Conservation (phyloP, 2,888 invertebrate species). For the Apoda limacodes region DNA sequence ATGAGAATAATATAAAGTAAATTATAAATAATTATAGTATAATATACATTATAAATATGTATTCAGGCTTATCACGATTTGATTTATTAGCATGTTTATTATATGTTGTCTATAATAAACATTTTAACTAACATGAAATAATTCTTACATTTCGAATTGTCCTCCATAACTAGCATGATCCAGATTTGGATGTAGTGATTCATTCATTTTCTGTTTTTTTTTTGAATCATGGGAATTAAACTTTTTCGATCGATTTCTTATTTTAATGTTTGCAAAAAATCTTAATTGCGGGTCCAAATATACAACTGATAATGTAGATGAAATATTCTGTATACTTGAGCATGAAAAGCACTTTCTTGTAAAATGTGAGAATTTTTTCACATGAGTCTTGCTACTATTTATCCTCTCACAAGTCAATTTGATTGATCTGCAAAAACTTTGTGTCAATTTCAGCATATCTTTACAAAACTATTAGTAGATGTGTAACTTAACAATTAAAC, state of each 20-base stretch:
- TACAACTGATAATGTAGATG: too few relatives aligned
- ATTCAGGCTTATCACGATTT: too few relatives aligned
- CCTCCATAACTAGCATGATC: conserved; percentile 42
- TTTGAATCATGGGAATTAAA: conserved; percentile 30
- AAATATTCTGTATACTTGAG: too few relatives aligned
- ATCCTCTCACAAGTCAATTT: conserved; percentile 41
- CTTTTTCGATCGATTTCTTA: conserved; percentile 30
- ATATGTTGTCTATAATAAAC: too few relatives aligned
- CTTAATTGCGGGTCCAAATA: too few relatives aligned
- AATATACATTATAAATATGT: too few relatives aligned
- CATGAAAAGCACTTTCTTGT: conserved; percentile 34
- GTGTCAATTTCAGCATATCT: conserved; percentile 63
- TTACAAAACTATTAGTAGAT: conserved; percentile 26
- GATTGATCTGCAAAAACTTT: conserved; percentile 60
- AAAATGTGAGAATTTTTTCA: conserved; percentile 35
- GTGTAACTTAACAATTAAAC: too few relatives aligned
- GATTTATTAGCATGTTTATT: too few relatives aligned
- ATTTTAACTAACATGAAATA: conserved; percentile 1
- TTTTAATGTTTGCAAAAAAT: conserved; percentile 31
- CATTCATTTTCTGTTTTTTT: conserved; percentile 41
- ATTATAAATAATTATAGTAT: too few relatives aligned
- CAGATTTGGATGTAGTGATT: conserved; percentile 33
- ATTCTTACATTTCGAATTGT: conserved; percentile 44
- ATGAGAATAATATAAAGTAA: too few relatives aligned
- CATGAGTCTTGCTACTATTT: conserved; percentile 30